Percentiles rank a stretch among this genome's conserved stretches.
Evolutionary conservation across 1,140 invertebrate genomes (phyloP).

Genomic region (Dendroctonus ponderosae): DNA sequence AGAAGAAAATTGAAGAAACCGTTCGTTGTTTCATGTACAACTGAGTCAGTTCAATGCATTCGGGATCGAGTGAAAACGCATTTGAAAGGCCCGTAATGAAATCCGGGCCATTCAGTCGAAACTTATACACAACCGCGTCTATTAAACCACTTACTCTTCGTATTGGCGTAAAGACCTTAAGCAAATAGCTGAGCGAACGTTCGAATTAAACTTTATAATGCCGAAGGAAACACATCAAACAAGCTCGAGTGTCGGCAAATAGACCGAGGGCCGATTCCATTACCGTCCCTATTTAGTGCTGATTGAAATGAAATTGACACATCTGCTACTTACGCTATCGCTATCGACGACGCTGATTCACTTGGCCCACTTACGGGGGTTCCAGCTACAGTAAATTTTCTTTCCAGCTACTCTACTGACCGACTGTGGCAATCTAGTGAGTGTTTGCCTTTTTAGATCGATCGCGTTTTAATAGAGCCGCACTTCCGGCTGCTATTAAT

Average conservation of each 20-base stretch:
- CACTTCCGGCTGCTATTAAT: no score
- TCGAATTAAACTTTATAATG: slow-evolving; percentile 27
- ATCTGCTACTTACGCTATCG: slow-evolving; percentile 50
- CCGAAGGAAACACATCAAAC: slow-evolving; percentile 30
- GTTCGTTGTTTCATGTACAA: no score
- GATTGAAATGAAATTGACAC: slow-evolving; percentile 54
- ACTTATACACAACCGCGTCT: slow-evolving; percentile 5
- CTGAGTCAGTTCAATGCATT: no score
- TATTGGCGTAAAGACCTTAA: slow-evolving; percentile 19
- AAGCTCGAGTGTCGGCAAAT: slow-evolving; percentile 50
- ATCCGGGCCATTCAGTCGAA: background rate
- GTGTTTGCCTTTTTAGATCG: no score
- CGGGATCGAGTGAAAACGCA: no score
- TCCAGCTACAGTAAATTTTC: background rate
- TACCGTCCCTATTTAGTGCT: slow-evolving; percentile 50
- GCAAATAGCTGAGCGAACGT: slow-evolving; percentile 11
- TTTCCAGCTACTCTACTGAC: no score
- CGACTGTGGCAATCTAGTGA: no score
- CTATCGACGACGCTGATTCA: slow-evolving; percentile 18
- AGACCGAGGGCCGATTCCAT: slow-evolving; percentile 52
- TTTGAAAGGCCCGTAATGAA: no score
- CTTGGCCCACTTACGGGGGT: slow-evolving; percentile 12
- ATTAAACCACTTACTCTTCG: slow-evolving; percentile 24
- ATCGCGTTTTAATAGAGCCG: no score
- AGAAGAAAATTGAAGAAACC: no score